Conservation (phyloP, 2,797 vertebrate species). For the Lacerta viridis region DNA sequence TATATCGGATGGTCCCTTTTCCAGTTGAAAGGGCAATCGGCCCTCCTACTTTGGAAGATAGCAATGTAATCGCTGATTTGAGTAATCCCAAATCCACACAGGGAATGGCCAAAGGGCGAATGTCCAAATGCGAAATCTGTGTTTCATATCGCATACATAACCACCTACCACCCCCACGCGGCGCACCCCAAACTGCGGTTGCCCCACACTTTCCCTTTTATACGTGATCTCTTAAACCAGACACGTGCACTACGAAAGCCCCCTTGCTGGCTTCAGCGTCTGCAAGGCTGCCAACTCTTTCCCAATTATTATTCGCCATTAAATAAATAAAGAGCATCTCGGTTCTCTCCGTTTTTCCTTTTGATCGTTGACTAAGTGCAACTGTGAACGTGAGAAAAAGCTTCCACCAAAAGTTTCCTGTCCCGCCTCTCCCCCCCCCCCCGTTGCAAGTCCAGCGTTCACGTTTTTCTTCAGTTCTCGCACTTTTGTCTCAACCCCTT, state of each 20-base stretch:
- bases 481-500: conserved; percentile 69
- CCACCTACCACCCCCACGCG: too few relatives aligned
- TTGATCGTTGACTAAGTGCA: not conserved
- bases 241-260: too few relatives aligned
- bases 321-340: not conserved
- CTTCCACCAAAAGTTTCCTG: not conserved
- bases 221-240: not conserved
- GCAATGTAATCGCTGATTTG: too few relatives aligned
- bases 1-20: not conserved
- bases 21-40: not conserved
- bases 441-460: not conserved
- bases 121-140: not conserved
- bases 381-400: not conserved
- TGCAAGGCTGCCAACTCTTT: not conserved
- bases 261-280: not conserved
- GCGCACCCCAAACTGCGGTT: not conserved
- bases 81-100: not conserved
- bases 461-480: conserved; percentile 49
- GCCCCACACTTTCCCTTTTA: not conserved
- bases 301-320: not conserved
- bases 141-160: not conserved
- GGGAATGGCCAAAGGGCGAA: too few relatives aligned
- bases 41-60: not conserved
- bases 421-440: too few relatives aligned
- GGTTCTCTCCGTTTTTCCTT: not conserved